These are phyloP conservation scores for Hirudinaria manillensis DNA, from an alignment of 2,888 invertebrate species.

Conservation along the genomic window DNA sequence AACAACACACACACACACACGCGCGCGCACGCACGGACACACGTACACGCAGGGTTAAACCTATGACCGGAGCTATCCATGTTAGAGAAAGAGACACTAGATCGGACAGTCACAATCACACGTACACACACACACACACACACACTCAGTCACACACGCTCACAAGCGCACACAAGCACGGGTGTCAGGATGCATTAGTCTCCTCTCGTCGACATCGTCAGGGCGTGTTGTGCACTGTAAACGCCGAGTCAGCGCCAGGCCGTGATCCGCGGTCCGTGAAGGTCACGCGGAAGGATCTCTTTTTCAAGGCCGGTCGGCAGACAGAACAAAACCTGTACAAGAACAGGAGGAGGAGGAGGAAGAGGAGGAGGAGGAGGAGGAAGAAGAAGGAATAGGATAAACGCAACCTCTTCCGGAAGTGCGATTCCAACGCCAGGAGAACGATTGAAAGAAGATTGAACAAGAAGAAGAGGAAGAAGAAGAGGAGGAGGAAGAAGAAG, in stretches of 20 bases:
- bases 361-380: no score
- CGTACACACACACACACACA: neutral
- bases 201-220: constrained; percentile 10
- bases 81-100: neutral
- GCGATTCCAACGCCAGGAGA: no score
- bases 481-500: no score
- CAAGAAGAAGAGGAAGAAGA: no score
- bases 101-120: neutral
- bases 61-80: neutral
- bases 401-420: no score
- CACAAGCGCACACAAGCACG: neutral
- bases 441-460: no score
- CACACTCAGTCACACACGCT: neutral
- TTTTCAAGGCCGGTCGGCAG: no score
- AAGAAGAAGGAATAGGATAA: no score
- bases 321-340: no score
- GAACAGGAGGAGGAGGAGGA: no score
- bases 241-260: constrained; percentile 12
- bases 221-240: constrained; percentile 14
- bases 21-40: neutral
- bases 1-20: no score
- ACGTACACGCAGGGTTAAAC: neutral
- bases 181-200: constrained; percentile 19
- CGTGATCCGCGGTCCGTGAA: neutral
- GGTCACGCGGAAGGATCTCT: neutral